Percentiles rank a stretch among this genome's conserved stretches.
Evolutionary conservation across 2,797 vertebrate species (phyloP).

Genomic region (Chloroceryle amazona): DNA sequence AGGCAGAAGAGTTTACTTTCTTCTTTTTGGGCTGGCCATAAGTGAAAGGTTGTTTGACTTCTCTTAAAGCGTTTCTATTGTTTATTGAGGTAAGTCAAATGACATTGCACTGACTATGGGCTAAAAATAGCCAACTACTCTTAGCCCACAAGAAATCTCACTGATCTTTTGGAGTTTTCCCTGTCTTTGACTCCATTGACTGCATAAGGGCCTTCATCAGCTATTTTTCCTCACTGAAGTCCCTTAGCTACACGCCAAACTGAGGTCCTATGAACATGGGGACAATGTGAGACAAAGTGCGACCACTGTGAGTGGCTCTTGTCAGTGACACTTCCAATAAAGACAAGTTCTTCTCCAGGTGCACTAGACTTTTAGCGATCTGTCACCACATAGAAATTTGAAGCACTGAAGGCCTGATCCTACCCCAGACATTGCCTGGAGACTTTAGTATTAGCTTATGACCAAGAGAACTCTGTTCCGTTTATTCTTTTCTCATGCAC

Average conservation of each 20-base stretch:
- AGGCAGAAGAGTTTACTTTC: background rate
- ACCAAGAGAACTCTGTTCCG: background rate
- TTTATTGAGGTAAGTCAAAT: background rate
- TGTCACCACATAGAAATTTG: background rate
- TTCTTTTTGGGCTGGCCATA: background rate
- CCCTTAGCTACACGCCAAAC: background rate
- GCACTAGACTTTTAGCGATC: accelerated
- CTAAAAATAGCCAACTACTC: background rate
- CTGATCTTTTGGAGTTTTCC: background rate
- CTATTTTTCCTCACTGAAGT: background rate
- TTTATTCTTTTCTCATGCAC: background rate
- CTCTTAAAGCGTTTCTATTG: background rate
- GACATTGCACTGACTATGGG: background rate
- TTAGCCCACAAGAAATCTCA: background rate
- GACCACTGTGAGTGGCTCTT: background rate
- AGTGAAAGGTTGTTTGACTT: background rate
- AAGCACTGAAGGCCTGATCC: background rate
- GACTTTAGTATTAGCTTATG: slow-evolving; percentile 20
- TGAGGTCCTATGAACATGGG: background rate
- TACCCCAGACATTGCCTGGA: background rate
- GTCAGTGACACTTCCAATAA: background rate
- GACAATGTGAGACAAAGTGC: background rate
- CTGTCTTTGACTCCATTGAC: background rate
- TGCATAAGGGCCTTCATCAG: background rate
- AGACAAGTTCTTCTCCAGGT: background rate